These are phyloP conservation scores for Megaceryle torquata DNA, from an alignment of 2,113 vertebrate genomes.

Conservation along the genomic window DNA sequence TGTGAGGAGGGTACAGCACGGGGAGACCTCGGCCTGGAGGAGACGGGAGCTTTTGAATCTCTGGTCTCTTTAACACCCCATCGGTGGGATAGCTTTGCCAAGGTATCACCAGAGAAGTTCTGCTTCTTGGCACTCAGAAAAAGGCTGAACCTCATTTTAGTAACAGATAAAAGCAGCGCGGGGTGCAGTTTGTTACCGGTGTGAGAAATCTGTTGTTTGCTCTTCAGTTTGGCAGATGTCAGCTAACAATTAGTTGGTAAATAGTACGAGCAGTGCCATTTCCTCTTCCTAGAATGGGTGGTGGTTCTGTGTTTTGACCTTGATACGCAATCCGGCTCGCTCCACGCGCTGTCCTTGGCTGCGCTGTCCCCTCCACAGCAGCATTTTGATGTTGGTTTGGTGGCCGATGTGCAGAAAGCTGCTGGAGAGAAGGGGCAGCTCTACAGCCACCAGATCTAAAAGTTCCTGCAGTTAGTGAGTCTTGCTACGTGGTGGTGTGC, in stretches of 20 bases:
- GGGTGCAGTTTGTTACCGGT: neutral
- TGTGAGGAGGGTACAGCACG: neutral
- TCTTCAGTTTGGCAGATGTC: neutral
- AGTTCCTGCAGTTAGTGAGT: neutral
- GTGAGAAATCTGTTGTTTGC: neutral
- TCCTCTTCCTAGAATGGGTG: conserved; percentile 23
- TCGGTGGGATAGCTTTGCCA: neutral
- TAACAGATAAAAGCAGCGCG: neutral
- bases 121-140: neutral
- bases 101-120: neutral
- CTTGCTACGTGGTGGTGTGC: neutral
- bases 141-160: neutral
- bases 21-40: neutral
- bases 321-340: neutral
- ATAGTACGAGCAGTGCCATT: neutral
- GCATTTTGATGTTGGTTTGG: neutral
- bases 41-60: neutral
- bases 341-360: neutral
- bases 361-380: accelerated
- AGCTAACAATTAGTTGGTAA: neutral
- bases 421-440: neutral
- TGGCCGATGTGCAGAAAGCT: neutral
- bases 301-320: neutral
- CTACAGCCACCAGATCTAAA: neutral
- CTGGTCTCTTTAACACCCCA: neutral